Evolutionary conservation across 2,888 invertebrate genomes (phyloP).

Genomic region (Lasius fuliginosus): DNA sequence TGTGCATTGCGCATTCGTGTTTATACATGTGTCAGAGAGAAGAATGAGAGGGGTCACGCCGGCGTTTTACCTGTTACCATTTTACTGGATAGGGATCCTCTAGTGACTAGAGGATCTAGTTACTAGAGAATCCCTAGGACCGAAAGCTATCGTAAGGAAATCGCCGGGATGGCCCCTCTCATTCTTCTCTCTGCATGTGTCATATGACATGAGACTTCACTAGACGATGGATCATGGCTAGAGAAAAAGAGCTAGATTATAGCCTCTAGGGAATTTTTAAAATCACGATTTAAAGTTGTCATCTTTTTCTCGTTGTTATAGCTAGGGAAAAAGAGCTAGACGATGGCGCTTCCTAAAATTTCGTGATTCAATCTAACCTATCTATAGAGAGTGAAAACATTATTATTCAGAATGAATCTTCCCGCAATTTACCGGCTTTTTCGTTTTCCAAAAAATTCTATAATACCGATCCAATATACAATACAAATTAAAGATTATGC

Average conservation of each 20-base stretch:
- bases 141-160: too few species aligned
- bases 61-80: too few species aligned
- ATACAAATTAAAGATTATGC: constrained; percentile 70
- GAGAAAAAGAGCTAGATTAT: not conserved
- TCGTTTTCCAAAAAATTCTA: constrained; percentile 32
- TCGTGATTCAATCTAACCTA: not conserved
- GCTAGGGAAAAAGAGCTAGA: not conserved
- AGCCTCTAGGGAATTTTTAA: not conserved
- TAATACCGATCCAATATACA: constrained; percentile 68
- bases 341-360: not conserved
- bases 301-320: not conserved
- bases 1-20: constrained; percentile 66
- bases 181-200: too few species aligned
- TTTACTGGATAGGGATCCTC: too few species aligned
- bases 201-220: not conserved
- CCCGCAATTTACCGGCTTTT: constrained; percentile 41
- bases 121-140: too few species aligned
- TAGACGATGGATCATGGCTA: not conserved
- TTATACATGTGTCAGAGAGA: not conserved
- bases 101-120: too few species aligned
- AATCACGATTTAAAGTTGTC: not conserved
- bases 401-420: constrained; percentile 9
- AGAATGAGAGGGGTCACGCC: too few species aligned
- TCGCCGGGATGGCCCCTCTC: too few species aligned
- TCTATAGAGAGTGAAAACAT: not conserved